Evolutionary conservation across 2,888 invertebrate species (phyloP).

Genomic region (Luffia ferchaultella): DNA sequence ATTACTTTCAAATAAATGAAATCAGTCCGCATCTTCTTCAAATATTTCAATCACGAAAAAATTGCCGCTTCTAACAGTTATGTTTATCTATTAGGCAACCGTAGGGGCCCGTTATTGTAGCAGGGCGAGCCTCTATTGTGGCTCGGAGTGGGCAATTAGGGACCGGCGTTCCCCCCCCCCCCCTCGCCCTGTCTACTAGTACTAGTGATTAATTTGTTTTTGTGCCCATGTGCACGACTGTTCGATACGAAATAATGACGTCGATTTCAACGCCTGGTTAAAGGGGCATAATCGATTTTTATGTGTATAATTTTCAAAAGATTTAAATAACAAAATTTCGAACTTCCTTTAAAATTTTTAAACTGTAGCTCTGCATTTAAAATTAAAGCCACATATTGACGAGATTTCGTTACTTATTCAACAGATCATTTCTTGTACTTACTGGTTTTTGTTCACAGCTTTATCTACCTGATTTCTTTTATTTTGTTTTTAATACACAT

Average conservation of each 20-base stretch:
- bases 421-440: no score
- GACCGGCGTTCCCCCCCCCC: neutral
- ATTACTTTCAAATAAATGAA: no score
- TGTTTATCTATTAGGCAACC: neutral
- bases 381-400: no score
- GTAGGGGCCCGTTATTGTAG: neutral
- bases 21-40: no score
- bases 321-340: no score
- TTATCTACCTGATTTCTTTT: no score
- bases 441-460: no score
- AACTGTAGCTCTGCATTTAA: no score
- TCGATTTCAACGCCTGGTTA: neutral
- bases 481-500: no score
- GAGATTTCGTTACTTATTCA: no score
- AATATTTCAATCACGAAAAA: neutral
- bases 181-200: neutral
- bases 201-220: neutral
- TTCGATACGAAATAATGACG: neutral
- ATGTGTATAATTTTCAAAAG: no score
- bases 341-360: no score
- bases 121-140: neutral
- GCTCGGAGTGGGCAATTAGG: neutral
- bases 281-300: neutral
- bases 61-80: neutral
- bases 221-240: neutral